Conservation (phyloP, 2,797 vertebrate species). For the Hipposideros larvatus region DNA sequence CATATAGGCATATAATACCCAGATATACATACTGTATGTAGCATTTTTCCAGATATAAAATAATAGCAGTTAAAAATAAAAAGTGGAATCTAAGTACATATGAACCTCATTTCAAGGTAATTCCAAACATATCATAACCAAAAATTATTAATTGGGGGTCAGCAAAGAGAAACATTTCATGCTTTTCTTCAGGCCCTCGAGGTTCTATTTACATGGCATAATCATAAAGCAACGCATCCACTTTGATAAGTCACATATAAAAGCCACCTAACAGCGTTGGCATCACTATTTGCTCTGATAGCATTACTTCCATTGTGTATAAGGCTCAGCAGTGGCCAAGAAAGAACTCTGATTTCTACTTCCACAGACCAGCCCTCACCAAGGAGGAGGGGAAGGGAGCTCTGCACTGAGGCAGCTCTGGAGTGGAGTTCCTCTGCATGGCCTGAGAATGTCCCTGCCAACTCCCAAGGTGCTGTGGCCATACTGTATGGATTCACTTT, state of each 20-base stretch:
- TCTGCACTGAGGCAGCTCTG: neutral
- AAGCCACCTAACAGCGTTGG: neutral
- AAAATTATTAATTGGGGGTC: neutral
- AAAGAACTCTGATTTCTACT: neutral
- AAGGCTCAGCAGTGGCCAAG: neutral
- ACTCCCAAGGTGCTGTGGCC: slow-evolving; percentile 63
- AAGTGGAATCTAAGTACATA: slow-evolving; percentile 14
- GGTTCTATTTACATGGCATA: neutral
- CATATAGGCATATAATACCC: neutral
- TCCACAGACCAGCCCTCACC: neutral
- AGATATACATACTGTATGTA: neutral
- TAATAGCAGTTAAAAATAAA: slow-evolving; percentile 1
- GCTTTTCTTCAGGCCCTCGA: neutral
- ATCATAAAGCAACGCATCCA: neutral
- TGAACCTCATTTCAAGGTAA: slow-evolving; percentile 30
- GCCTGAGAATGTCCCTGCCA: slow-evolving; percentile 60
- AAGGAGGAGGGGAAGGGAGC: neutral
- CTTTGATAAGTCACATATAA: slow-evolving; percentile 7
- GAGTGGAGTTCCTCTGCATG: slow-evolving; percentile 15
- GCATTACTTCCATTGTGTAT: neutral
- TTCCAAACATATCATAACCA: neutral
- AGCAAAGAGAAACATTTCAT: neutral
- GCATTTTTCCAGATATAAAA: slow-evolving; percentile 24
- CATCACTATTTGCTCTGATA: neutral
- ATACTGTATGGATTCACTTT: slow-evolving; percentile 50